Percentiles rank a stretch among this genome's conserved stretches.
Conservation (phyloP, 1,140 invertebrate genomes). For the Parapsyche elsis region DNA sequence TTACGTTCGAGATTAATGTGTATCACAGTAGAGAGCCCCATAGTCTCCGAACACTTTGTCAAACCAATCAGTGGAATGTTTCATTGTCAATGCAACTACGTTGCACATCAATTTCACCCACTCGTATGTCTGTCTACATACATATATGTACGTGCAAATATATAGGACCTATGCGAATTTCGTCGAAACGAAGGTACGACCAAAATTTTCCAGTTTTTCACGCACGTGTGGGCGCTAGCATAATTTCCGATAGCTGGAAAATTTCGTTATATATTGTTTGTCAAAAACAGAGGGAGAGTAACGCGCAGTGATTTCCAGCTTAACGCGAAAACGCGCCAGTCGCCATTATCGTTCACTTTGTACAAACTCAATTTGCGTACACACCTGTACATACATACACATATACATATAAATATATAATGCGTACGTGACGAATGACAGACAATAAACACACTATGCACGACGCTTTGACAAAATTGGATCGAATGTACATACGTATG, state of each 20-base stretch:
- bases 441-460: no score
- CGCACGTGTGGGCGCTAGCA: no score
- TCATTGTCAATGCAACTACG: conserved; percentile 43
- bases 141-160: neutral
- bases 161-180: neutral
- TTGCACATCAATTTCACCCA: conserved; percentile 14
- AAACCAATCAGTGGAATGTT: conserved; percentile 45
- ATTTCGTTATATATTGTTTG: conserved; percentile 25
- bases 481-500: no score
- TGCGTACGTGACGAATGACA: no score
- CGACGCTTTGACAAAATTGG: no score
- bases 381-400: neutral
- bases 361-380: conserved; percentile 19
- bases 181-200: no score
- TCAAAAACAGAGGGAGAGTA: conserved; percentile 27
- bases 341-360: conserved; percentile 29
- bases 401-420: no score
- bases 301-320: neutral
- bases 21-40: neutral
- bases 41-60: conserved; percentile 44
- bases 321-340: conserved; percentile 1
- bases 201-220: no score
- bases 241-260: conserved; percentile 16
- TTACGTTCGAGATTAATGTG: neutral
- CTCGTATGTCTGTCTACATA: neutral